Evolutionary conservation across 2,888 invertebrate genomes (phyloP).

Genomic region (Adineta ricciae): DNA sequence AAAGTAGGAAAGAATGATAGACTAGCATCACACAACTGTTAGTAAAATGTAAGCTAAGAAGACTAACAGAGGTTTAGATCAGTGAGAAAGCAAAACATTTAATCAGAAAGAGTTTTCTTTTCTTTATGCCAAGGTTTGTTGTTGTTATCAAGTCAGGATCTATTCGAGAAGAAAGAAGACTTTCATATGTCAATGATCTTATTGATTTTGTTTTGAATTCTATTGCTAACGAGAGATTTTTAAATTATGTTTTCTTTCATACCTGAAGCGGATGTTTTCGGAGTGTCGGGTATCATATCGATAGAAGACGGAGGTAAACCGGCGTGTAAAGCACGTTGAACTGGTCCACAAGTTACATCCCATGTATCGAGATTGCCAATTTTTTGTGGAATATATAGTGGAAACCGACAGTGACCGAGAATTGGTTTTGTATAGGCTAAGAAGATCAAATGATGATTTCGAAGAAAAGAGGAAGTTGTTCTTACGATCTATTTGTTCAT

Average conservation of each 20-base stretch:
- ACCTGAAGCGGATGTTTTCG: background rate
- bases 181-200: background rate
- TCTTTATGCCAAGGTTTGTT: background rate
- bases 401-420: constrained; percentile 24
- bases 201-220: background rate
- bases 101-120: background rate
- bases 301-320: background rate
- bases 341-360: constrained; percentile 25
- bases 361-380: constrained; percentile 29
- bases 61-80: background rate
- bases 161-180: background rate
- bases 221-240: too few species aligned
- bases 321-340: constrained; percentile 21
- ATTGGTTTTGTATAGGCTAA: background rate
- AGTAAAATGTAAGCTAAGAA: background rate
- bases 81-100: background rate
- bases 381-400: constrained; percentile 28
- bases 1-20: background rate
- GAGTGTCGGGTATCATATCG: background rate
- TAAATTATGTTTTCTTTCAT: background rate
- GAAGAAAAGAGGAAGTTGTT: too few species aligned
- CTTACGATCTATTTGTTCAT: background rate
- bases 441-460: background rate
- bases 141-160: background rate
- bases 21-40: background rate